These are phyloP conservation scores for Drosophila stalkeri DNA, from an alignment of 2,888 invertebrate genomes.

Conservation along the genomic window DNA sequence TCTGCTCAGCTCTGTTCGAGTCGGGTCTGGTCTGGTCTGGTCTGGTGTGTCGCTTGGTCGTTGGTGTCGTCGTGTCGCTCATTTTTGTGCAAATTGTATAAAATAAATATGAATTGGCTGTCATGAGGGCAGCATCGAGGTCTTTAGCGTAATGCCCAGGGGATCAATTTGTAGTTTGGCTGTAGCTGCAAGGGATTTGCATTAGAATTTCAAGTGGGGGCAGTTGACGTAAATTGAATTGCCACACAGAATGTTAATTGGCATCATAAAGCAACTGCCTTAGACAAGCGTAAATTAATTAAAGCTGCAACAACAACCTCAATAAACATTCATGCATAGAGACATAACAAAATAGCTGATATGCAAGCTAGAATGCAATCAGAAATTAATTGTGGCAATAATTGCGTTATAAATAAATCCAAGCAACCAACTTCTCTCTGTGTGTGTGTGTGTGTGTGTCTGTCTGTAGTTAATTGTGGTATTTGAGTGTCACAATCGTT, in stretches of 20 bases:
- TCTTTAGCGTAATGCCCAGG: conserved; percentile 28
- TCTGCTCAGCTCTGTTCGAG: conserved; percentile 3
- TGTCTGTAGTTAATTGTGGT: neutral
- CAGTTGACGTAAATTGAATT: conserved; percentile 42
- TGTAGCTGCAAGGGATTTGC: conserved; percentile 27
- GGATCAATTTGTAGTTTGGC: conserved; percentile 42
- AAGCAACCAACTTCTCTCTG: conserved; percentile 17
- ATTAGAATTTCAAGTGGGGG: conserved; percentile 38
- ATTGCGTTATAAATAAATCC: conserved; percentile 76
- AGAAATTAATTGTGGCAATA: conserved; percentile 78
- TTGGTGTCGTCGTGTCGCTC: conserved; percentile 19
- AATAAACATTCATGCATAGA: conserved; percentile 2
- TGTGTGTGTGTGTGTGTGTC: conserved; percentile 15
- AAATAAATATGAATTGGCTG: conserved; percentile 55
- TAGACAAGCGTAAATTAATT: conserved; percentile 59
- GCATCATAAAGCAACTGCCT: conserved; percentile 48
- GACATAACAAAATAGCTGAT: conserved; percentile 23
- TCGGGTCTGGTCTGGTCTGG: neutral
- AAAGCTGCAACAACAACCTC: conserved; percentile 33
- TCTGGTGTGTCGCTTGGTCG: no score
- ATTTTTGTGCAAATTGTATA: conserved; percentile 46
- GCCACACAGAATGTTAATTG: conserved; percentile 62
- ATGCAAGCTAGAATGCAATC: conserved; percentile 59
- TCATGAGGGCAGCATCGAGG: conserved; percentile 21
- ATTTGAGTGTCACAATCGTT: conserved; percentile 17